Percentiles rank a stretch among this genome's conserved stretches.
Conservation (phyloP, 2,797 vertebrate genomes). For the Sebastolobus altivelis region DNA sequence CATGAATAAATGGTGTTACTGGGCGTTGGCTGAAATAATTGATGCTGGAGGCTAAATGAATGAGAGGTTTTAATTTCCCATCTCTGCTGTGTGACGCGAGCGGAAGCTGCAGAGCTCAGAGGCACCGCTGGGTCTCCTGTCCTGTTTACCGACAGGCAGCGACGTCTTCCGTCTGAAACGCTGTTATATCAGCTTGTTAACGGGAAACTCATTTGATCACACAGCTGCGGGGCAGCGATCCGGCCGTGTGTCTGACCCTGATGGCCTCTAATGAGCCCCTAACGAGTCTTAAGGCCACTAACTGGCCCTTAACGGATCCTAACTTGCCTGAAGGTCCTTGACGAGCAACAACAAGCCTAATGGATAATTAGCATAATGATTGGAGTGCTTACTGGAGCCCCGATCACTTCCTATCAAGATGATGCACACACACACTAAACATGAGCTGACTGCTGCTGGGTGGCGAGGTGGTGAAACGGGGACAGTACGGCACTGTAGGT, state of each 20-base stretch:
- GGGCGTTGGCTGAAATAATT: background rate
- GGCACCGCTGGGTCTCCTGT: background rate
- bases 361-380: conserved; percentile 53
- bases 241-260: conserved; percentile 47
- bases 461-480: background rate
- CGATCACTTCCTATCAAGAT: conserved; percentile 30
- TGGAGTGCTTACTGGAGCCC: conserved; percentile 36
- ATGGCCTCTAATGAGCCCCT: conserved; percentile 57
- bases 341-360: conserved; percentile 42
- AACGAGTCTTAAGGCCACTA: conserved; percentile 59
- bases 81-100: background rate
- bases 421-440: conserved; percentile 7
- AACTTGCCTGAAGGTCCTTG: conserved; percentile 39
- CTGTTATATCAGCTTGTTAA: conserved; percentile 28
- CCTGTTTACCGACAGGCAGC: conserved; percentile 19
- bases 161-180: background rate
- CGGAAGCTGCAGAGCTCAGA: background rate
- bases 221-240: conserved; percentile 21
- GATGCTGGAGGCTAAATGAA: background rate
- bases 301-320: conserved; percentile 26
- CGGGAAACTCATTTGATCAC: conserved; percentile 41
- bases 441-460: background rate
- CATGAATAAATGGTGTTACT: background rate
- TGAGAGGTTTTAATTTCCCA: background rate
- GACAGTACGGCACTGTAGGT: background rate